Base-by-base conservation (phyloP, 2,888 invertebrate genomes). In the Lasioglossum villosulum region DNA sequence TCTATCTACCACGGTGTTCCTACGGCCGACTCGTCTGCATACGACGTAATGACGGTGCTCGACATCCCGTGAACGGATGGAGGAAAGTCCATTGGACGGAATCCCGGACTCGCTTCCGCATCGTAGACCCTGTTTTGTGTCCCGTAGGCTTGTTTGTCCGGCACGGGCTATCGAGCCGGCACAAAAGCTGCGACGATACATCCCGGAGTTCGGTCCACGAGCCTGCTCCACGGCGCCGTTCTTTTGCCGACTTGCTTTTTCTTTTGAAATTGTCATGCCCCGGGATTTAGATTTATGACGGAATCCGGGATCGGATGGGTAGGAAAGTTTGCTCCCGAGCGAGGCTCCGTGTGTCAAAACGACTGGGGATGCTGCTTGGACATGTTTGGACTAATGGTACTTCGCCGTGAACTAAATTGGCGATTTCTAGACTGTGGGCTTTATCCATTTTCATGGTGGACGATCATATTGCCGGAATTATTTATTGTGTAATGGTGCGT, bases 71-170 rank as follows among this genome's bases (percentile, higher is more conserved):
- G 89, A 90, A 91, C 88, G 88, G 90, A 89, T 89, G 87, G 86
- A 89, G 89, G 90, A 88, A 88, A 82, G 89, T 91, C 88, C 86
- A 88, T 88, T 83, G 85, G 86, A 86, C 86, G 80, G 86, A 79
- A 81, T 76, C 52, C 78, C 68, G 71, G 71, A 45, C 68, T 81
- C 80, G 70, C 76, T 88, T 88, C 83, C 73, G 86, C 85, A 48
- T 82, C 86, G 83, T 70, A 23, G 78, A 84, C 48, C 79, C 87
- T 84, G 83, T 89, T 91, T 91, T 91, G 90, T 92, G 89, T 91
- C 80, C 82, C 87, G 86, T 86, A 91, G 91, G 89, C 91, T 91
- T 92, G 92, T 93, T 93, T 93, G 90, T 86, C 90, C 89, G 87
- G 88, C 90, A 91, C 91, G 88, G 89, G 83, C 90, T 91, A 92